Evolutionary conservation across 1,140 invertebrate species (phyloP).

Genomic region (Holcopasites calliopsidis): DNA sequence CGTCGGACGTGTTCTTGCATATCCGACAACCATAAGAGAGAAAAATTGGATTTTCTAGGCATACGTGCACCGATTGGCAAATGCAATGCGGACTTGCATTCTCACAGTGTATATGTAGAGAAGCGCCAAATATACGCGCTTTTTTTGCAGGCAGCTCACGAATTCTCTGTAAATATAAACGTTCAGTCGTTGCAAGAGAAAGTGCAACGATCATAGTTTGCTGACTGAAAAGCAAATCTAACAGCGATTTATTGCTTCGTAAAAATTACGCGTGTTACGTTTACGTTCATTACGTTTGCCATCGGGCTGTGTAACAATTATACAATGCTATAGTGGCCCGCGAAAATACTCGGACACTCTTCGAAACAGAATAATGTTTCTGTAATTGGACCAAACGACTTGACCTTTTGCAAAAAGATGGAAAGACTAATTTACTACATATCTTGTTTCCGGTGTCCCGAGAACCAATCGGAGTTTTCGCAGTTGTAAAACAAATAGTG

Average conservation of each 20-base stretch:
- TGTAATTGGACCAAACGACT: no score
- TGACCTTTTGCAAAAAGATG: no score
- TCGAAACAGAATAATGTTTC: no score
- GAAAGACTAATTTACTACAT: no score
- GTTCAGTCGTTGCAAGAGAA: conserved; percentile 47
- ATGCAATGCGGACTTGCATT: conserved; percentile 24
- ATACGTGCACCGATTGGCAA: conserved; percentile 33
- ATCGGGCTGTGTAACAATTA: no score
- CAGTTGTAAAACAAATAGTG: no score
- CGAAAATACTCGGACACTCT: no score
- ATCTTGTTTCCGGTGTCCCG: no score
- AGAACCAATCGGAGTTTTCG: no score
- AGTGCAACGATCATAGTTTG: conserved; percentile 42
- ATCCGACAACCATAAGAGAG: background rate
- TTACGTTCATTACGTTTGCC: no score
- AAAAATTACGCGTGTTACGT: background rate
- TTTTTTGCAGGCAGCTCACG: conserved; percentile 44
- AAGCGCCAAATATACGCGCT: conserved; percentile 28
- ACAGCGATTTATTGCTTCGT: no score
- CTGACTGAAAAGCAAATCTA: conserved; percentile 6
- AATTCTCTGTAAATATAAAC: conserved; percentile 49
- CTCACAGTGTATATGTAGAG: background rate
- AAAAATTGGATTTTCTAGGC: conserved; percentile 43
- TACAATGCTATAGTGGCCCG: no score
- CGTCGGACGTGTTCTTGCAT: conserved; percentile 13